These are phyloP conservation scores for Chinchilla lanigera DNA, from an alignment of 2,113 vertebrate genomes.

Conservation along the genomic window DNA sequence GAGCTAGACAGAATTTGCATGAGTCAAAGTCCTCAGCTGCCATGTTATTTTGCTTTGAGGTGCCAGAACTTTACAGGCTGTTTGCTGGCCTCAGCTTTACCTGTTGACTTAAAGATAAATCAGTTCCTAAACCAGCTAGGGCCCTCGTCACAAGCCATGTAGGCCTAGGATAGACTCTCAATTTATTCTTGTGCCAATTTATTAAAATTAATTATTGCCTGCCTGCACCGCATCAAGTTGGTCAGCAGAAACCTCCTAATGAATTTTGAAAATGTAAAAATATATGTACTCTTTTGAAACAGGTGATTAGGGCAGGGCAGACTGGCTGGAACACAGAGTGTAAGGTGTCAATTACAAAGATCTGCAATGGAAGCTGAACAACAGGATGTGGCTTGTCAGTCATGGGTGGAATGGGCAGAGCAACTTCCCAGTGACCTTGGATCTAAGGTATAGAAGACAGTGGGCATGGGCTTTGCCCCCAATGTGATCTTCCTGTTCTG, in stretches of 20 bases:
- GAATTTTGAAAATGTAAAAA: constrained; percentile 46
- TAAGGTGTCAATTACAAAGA: background rate
- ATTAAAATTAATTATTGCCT: too few species aligned
- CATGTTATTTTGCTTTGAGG: too few species aligned
- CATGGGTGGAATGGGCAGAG: background rate
- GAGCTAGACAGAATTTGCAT: too few species aligned
- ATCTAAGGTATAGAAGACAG: background rate
- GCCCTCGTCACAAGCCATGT: too few species aligned
- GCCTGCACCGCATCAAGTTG: too few species aligned
- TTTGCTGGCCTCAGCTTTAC: too few species aligned
- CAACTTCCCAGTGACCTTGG: background rate
- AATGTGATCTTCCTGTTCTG: background rate
- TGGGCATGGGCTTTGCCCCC: background rate
- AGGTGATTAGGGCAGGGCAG: background rate
- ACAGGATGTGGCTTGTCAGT: background rate
- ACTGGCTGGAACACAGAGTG: background rate
- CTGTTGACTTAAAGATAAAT: too few species aligned
- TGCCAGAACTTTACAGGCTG: too few species aligned
- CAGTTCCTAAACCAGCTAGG: too few species aligned
- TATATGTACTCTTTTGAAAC: background rate
- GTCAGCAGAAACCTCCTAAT: background rate
- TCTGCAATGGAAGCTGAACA: background rate
- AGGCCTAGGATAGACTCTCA: too few species aligned
- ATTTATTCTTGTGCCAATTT: too few species aligned
- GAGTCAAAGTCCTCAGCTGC: too few species aligned